These are phyloP conservation scores for Acromyrmex heyeri DNA, from an alignment of 1,140 invertebrate species.

Conservation along the genomic window DNA sequence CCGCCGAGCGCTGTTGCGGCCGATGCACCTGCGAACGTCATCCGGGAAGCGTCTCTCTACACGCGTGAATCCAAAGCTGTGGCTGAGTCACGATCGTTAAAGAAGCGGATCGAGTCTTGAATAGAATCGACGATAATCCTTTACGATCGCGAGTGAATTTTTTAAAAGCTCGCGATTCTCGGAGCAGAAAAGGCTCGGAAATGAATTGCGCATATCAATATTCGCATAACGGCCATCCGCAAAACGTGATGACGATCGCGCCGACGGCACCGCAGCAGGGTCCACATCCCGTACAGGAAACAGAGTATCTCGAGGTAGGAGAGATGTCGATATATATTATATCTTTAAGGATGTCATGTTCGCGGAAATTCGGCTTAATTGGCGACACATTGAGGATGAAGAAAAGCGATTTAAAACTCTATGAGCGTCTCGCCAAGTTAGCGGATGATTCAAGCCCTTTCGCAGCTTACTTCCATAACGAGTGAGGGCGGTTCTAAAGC, in stretches of 20 bases:
- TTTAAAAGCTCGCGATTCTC: neutral
- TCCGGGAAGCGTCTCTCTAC: slow-evolving; percentile 11
- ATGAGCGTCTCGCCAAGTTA: neutral
- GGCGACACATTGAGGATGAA: neutral
- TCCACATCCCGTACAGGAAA: slow-evolving; percentile 79
- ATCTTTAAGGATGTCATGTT: neutral
- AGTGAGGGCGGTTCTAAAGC: slow-evolving; percentile 82
- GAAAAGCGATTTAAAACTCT: slow-evolving; percentile 2
- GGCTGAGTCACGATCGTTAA: slow-evolving; percentile 28
- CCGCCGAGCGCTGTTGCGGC: slow-evolving; percentile 11
- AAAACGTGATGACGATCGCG: slow-evolving; percentile 82
- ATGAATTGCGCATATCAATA: slow-evolving; percentile 87
- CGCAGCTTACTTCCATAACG: slow-evolving; percentile 75
- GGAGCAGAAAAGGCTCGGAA: slow-evolving; percentile 44
- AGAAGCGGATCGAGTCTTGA: neutral
- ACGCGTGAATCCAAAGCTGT: neutral
- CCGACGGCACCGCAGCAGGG: slow-evolving; percentile 79
- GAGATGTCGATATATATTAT: neutral
- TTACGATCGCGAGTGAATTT: neutral
- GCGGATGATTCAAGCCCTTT: slow-evolving; percentile 53
- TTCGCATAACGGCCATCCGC: slow-evolving; percentile 82
- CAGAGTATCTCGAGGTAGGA: slow-evolving; percentile 85
- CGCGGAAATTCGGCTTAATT: neutral
- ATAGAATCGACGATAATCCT: neutral
- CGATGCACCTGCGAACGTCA: slow-evolving; percentile 36